A percentile compares a stretch with the other conserved stretches of the same genome.
Conservation (phyloP, 1,140 invertebrate genomes). For the Drosophila orena region DNA sequence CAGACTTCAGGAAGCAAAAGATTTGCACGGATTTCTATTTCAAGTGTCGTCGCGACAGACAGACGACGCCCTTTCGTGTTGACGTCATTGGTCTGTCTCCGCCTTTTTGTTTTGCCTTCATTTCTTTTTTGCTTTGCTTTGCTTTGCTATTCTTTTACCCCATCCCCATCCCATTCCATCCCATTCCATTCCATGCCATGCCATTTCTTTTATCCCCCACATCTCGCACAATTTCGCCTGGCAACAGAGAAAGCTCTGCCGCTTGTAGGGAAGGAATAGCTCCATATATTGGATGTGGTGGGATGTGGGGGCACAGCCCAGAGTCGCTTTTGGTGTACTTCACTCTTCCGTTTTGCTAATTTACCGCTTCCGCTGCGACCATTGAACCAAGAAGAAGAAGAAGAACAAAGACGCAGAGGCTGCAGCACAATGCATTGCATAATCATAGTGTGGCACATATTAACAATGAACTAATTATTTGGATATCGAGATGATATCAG, state of each 20-base stretch:
- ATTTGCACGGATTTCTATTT: conserved; percentile 64
- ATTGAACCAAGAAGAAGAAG: conserved; percentile 52
- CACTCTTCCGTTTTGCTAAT: conserved; percentile 66
- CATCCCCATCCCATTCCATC: no score
- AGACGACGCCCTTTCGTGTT: conserved; percentile 23
- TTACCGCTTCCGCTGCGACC: conserved; percentile 63
- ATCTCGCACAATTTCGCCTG: conserved; percentile 32
- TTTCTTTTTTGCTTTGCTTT: conserved; percentile 8
- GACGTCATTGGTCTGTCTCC: conserved; percentile 33
- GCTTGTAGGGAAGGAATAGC: conserved; percentile 1
- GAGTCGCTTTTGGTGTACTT: background rate
- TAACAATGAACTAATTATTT: background rate
- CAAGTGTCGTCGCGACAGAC: conserved; percentile 26
- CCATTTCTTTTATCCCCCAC: background rate
- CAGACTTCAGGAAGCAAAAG: conserved; percentile 82
- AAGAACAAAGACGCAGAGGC: conserved; percentile 8
- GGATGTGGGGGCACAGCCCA: no score
- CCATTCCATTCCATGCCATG: background rate
- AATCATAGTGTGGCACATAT: background rate
- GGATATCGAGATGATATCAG: background rate
- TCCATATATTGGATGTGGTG: background rate
- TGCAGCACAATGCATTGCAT: conserved; percentile 10
- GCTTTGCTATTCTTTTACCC: background rate
- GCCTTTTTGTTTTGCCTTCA: conserved; percentile 16
- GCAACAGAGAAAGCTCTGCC: conserved; percentile 27